These are phyloP conservation scores for Proteles cristata DNA, from an alignment of 2,113 vertebrate species.

Conservation along the genomic window DNA sequence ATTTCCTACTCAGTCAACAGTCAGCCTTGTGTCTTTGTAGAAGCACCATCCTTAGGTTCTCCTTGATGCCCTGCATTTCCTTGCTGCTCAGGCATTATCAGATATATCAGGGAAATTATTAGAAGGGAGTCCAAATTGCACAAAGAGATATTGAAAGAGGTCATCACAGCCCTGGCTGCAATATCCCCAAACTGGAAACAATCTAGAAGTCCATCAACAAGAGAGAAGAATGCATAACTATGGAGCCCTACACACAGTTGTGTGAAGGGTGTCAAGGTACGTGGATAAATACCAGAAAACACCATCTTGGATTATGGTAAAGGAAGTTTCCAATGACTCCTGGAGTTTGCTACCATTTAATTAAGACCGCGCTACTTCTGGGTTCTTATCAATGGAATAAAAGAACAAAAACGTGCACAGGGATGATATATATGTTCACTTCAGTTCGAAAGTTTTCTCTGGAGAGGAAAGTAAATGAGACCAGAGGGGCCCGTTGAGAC, in stretches of 20 bases:
- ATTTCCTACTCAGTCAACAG: background rate
- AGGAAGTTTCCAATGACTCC: background rate
- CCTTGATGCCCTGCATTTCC: background rate
- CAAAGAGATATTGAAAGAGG: background rate
- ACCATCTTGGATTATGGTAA: background rate
- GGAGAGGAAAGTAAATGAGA: background rate
- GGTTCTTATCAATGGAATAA: background rate
- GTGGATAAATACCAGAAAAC: background rate
- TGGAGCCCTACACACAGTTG: fast-evolving
- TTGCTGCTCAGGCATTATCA: background rate
- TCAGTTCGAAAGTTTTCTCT: background rate
- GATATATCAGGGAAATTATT: background rate
- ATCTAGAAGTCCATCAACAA: background rate
- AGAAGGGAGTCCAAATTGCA: background rate
- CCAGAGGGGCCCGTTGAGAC: background rate
- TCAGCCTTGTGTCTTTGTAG: background rate
- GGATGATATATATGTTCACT: too few relatives aligned
- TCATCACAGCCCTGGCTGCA: background rate
- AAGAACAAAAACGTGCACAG: background rate
- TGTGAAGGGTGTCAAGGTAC: background rate
- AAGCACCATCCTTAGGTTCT: too few relatives aligned
- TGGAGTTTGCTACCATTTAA: background rate
- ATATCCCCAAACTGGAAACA: background rate
- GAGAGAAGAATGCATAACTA: background rate
- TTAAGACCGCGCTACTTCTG: background rate